phyloP scores from a whole-genome alignment of 2,797 vertebrate species.

The Sebastes matsubarae region DNA sequence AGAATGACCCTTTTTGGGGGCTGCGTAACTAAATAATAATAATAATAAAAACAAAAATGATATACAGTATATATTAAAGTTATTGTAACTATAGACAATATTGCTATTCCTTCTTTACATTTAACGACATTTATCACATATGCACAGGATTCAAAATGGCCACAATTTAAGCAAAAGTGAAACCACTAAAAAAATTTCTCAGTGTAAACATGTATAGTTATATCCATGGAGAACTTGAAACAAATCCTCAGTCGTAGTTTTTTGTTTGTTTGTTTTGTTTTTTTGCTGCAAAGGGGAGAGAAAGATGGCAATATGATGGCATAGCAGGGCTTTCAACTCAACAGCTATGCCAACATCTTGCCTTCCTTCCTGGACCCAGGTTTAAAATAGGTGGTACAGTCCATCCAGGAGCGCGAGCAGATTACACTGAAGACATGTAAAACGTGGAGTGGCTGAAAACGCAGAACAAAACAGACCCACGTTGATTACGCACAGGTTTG shows the following conservation, averaged over 20 bases:
- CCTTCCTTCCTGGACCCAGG: conserved; percentile 71
- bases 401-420: not conserved
- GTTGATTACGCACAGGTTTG: not conserved
- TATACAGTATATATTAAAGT: too few species aligned
- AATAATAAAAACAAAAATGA: too few species aligned
- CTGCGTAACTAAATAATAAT: not conserved
- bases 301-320: conserved; percentile 77
- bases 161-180: not conserved
- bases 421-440: not conserved
- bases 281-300: conserved; percentile 51
- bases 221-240: not conserved
- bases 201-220: not conserved
- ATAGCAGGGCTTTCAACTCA: conserved; percentile 69
- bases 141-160: not conserved
- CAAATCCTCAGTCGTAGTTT: not conserved
- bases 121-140: not conserved
- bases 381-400: not conserved
- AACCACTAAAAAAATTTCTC: not conserved
- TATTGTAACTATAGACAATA: not conserved
- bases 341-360: conserved; percentile 83
- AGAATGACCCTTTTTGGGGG: not conserved
- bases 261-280: not conserved
- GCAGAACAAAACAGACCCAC: not conserved
- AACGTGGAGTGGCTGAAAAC: not conserved
- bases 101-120: not conserved